Conservation (phyloP, 1,140 invertebrate genomes). For the Drosophila azteca region DNA sequence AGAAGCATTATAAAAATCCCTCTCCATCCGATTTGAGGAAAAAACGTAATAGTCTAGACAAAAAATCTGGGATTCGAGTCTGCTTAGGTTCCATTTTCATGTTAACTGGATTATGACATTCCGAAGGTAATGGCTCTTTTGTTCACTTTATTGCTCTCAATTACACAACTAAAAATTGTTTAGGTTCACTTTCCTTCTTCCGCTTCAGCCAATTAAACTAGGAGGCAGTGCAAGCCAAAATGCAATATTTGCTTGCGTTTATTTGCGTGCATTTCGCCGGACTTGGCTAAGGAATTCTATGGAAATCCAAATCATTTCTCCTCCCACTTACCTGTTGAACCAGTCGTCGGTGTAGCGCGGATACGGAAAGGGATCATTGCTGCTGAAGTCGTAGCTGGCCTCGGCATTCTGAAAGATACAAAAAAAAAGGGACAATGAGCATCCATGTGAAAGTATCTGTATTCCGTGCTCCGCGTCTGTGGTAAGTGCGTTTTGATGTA, state of each 20-base stretch:
- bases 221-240: too few relatives aligned
- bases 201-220: too few relatives aligned
- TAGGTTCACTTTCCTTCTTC: too few relatives aligned
- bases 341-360: constrained; percentile 98
- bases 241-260: too few relatives aligned
- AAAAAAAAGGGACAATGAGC: constrained; percentile 6
- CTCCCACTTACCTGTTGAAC: constrained; percentile 94
- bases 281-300: neutral
- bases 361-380: constrained; percentile 98
- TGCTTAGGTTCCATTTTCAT: too few relatives aligned
- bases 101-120: too few relatives aligned
- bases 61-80: neutral
- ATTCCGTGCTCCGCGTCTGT: neutral
- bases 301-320: constrained; percentile 8
- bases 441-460: neutral
- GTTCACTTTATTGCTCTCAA: too few relatives aligned
- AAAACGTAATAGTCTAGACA: constrained; percentile 23
- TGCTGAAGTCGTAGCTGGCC: constrained; percentile 99
- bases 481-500: constrained; percentile 35
- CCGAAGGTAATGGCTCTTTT: too few relatives aligned
- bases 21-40: constrained; percentile 39
- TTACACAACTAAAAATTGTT: too few relatives aligned
- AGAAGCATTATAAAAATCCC: constrained; percentile 46
- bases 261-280: too few relatives aligned
- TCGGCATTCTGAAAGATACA: constrained; percentile 91